These are phyloP conservation scores for Orchestes rusci DNA, from an alignment of 2,888 invertebrate species.

Conservation along the genomic window DNA sequence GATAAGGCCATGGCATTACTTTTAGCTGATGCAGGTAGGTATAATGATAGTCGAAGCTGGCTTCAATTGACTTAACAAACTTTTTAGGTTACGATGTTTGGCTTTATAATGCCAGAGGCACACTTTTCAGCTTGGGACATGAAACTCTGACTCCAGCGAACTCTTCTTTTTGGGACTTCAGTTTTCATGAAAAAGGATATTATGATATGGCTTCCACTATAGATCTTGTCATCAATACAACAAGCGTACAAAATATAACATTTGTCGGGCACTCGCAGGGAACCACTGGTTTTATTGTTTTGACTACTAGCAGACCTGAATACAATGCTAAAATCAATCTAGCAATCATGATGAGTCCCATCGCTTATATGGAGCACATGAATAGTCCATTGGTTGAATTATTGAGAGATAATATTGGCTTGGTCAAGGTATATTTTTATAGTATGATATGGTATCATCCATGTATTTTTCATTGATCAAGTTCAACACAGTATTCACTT, in stretches of 20 bases:
- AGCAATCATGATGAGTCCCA: slow-evolving; percentile 60
- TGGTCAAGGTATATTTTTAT: too few species aligned
- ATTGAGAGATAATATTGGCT: too few species aligned
- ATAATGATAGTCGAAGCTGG: too few species aligned
- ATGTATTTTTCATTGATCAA: too few species aligned
- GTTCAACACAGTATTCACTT: too few species aligned
- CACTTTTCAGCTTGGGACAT: slow-evolving; percentile 47
- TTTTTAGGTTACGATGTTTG: slow-evolving; percentile 28
- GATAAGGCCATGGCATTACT: slow-evolving; percentile 27
- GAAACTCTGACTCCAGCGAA: slow-evolving; percentile 26
- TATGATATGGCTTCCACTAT: slow-evolving; percentile 72
- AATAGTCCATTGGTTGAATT: slow-evolving; percentile 10
- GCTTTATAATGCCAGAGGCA: slow-evolving; percentile 49
- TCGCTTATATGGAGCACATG: slow-evolving; percentile 49
- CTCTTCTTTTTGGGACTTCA: slow-evolving; percentile 36
- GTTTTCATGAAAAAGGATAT: slow-evolving; percentile 73
- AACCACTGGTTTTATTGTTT: slow-evolving; percentile 56
- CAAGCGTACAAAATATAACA: slow-evolving; percentile 53
- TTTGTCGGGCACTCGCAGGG: slow-evolving; percentile 76
- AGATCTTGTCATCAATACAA: slow-evolving; percentile 53
- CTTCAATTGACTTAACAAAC: not conserved
- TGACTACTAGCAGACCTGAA: slow-evolving; percentile 52
- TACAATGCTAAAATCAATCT: slow-evolving; percentile 56
- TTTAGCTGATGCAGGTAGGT: slow-evolving; percentile 29
- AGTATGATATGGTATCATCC: too few species aligned